These are phyloP conservation scores for Caenorhabditis becei DNA, from an alignment of 2,888 invertebrate species.

Conservation along the genomic window DNA sequence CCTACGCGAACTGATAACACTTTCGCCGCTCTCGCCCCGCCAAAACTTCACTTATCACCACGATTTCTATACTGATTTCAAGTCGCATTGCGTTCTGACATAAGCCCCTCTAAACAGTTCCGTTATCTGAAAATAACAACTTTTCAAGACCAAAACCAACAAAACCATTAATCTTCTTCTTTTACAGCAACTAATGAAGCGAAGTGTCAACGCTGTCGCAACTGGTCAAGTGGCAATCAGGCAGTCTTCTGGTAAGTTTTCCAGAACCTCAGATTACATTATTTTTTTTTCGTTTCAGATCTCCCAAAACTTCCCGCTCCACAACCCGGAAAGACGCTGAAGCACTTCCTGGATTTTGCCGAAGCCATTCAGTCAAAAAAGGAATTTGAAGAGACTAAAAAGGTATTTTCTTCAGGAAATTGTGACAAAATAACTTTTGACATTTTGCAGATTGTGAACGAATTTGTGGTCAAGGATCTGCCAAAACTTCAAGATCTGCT, in stretches of 20 bases:
- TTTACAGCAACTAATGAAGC: slow-evolving; percentile 54
- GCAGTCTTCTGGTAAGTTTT: slow-evolving; percentile 29
- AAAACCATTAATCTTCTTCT: neutral
- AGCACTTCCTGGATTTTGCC: slow-evolving; percentile 77
- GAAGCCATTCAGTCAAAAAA: slow-evolving; percentile 70
- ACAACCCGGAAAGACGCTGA: slow-evolving; percentile 72
- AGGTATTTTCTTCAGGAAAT: slow-evolving; percentile 36
- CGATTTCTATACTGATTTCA: slow-evolving; percentile 10
- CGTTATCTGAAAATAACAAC: neutral
- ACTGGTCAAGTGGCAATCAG: slow-evolving; percentile 27
- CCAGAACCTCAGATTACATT: neutral
- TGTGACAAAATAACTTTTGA: neutral
- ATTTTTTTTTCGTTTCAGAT: slow-evolving; percentile 24
- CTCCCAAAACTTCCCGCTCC: slow-evolving; percentile 75
- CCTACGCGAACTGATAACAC: slow-evolving; percentile 39
- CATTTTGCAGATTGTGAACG: slow-evolving; percentile 69
- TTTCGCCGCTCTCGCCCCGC: slow-evolving; percentile 21
- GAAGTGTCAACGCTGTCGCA: slow-evolving; percentile 9
- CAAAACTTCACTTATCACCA: slow-evolving; percentile 21
- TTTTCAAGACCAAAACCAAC: neutral
- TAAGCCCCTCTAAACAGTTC: neutral
- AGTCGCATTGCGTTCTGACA: slow-evolving; percentile 16
- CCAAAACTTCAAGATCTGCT: slow-evolving; percentile 74
- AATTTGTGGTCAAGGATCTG: slow-evolving; percentile 74
- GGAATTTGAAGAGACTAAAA: slow-evolving; percentile 74